phyloP scores from a whole-genome alignment of 2,888 invertebrate species.

The Sphaeridia pumilis region DNA sequence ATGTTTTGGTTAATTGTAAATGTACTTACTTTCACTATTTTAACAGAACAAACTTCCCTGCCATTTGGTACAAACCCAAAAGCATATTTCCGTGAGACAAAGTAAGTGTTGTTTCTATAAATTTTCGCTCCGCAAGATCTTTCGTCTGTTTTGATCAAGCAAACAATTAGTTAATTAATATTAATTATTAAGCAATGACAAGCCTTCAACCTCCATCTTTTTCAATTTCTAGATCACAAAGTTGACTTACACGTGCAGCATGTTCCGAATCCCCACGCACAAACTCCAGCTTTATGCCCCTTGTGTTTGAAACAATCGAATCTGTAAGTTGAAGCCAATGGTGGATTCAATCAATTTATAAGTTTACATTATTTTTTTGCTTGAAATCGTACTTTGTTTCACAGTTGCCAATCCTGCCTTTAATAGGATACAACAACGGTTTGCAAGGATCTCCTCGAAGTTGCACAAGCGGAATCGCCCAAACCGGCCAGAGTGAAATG shows the following conservation, averaged over 20 bases:
- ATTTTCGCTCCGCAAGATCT: conserved; percentile 24
- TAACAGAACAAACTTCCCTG: conserved; percentile 27
- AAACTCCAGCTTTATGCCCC: conserved; percentile 14
- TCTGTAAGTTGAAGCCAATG: not conserved
- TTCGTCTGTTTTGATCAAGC: conserved; percentile 14
- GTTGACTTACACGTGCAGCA: conserved; percentile 25
- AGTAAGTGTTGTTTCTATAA: conserved; percentile 28
- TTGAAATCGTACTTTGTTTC: not conserved
- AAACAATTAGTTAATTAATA: not conserved
- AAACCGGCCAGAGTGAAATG: not conserved
- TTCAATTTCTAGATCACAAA: not conserved
- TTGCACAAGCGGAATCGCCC: not conserved
- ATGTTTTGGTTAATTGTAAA: not conserved
- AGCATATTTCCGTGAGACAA: conserved; percentile 22
- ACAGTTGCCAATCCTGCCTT: not conserved
- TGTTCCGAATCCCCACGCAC: conserved; percentile 29
- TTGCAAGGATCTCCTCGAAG: not conserved
- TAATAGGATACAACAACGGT: not conserved
- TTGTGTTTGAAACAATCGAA: not conserved
- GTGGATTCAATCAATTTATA: not conserved
- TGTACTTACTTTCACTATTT: conserved; percentile 21
- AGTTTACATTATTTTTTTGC: too few species aligned
- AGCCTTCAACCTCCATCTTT: not conserved
- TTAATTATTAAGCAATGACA: not conserved
- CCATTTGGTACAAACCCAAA: conserved; percentile 17